Conservation (phyloP, 1,140 invertebrate genomes). For the Pseudomyrmex concolor region DNA sequence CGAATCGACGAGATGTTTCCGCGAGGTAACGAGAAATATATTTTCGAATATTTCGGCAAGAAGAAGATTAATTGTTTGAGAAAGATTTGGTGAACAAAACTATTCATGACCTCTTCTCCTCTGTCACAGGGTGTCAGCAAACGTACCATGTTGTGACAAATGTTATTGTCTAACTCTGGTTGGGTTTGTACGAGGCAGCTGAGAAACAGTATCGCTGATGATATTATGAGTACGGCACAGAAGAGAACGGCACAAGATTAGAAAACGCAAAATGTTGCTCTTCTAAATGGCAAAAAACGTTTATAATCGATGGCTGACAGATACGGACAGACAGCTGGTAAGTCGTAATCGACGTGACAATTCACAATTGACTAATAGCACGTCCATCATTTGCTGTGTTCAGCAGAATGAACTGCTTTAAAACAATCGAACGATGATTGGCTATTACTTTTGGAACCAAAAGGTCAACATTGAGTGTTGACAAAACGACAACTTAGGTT, state of each 20-base stretch:
- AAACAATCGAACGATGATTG: no score
- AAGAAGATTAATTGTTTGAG: background rate
- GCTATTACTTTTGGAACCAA: no score
- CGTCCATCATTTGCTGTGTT: slow-evolving; percentile 55
- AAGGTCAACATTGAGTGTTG: no score
- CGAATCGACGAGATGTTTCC: background rate
- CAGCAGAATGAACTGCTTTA: background rate
- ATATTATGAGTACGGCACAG: background rate
- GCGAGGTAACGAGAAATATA: background rate
- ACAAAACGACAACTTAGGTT: no score
- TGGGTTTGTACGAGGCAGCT: slow-evolving; percentile 36
- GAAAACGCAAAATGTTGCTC: slow-evolving; percentile 44
- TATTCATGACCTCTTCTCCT: background rate
- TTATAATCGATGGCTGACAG: slow-evolving; percentile 80
- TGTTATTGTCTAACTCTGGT: slow-evolving; percentile 71
- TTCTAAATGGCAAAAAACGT: slow-evolving; percentile 60
- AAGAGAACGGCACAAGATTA: slow-evolving; percentile 38
- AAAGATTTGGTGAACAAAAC: background rate
- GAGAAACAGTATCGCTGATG: slow-evolving; percentile 28
- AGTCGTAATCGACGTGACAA: slow-evolving; percentile 60
- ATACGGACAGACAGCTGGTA: slow-evolving; percentile 61
- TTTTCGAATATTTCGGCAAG: background rate
- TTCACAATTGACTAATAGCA: slow-evolving; percentile 27
- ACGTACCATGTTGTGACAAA: slow-evolving; percentile 77
- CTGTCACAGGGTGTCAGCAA: background rate